phyloP scores from a whole-genome alignment of 1,140 invertebrate species.

The Campoletis sonorensis region DNA sequence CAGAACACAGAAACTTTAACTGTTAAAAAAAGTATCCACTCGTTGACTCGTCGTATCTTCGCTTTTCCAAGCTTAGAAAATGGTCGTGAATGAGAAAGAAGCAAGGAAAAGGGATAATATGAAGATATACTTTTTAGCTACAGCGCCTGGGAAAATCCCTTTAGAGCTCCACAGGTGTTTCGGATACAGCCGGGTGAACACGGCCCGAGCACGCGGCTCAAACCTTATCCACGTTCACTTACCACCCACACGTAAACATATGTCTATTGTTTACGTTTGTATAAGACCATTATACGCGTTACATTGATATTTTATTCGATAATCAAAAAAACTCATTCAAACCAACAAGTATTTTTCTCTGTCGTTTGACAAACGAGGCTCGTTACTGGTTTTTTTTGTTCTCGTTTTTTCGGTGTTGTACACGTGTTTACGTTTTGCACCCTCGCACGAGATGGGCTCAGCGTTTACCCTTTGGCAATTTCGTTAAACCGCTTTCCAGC shows the following conservation, averaged over 20 bases:
- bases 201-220: neutral
- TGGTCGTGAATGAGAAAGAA: constrained; percentile 6
- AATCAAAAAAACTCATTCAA: no score
- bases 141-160: constrained; percentile 46
- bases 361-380: no score
- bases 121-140: constrained; percentile 36
- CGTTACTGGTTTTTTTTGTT: neutral
- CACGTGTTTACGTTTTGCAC: neutral
- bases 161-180: constrained; percentile 57
- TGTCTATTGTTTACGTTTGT: neutral
- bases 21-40: neutral
- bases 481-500: neutral
- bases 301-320: no score
- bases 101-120: constrained; percentile 27
- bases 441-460: neutral
- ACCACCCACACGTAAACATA: neutral
- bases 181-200: constrained; percentile 48
- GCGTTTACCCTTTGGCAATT: neutral
- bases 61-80: neutral
- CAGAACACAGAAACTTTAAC: neutral
- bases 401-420: neutral
- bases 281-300: no score
- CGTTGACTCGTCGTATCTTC: neutral
- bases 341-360: no score
- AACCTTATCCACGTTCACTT: neutral